phyloP scores from a whole-genome alignment of 1,140 invertebrate genomes.

The Lepeophtheirus salmonis region DNA sequence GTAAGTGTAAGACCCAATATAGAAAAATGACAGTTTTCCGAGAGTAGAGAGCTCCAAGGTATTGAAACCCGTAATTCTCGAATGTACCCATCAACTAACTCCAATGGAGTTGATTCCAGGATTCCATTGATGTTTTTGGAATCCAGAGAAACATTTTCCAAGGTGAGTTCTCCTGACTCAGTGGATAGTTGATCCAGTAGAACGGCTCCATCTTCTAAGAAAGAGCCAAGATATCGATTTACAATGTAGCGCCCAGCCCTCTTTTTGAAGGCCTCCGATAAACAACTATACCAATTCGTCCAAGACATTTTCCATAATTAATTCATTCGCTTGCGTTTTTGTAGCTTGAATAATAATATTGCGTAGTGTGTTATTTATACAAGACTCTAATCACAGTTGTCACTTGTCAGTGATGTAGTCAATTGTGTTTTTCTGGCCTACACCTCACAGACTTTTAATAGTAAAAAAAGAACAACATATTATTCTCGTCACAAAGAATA shows the following conservation, averaged over 20 bases:
- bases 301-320: conserved; percentile 17
- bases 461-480: too few species aligned
- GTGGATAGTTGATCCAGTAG: conserved; percentile 14
- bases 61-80: conserved; percentile 10
- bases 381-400: too few species aligned
- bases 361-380: too few species aligned
- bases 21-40: conserved; percentile 15
- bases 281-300: conserved; percentile 5
- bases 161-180: not conserved
- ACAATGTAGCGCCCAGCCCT: conserved; percentile 13
- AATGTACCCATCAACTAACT: conserved; percentile 18
- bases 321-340: too few species aligned
- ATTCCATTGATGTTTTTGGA: not conserved
- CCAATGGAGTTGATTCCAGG: conserved; percentile 2
- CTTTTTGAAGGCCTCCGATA: conserved; percentile 15
- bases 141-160: conserved; percentile 3
- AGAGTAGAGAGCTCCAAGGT: conserved; percentile 4
- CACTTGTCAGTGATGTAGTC: too few species aligned
- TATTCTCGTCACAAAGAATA: too few species aligned
- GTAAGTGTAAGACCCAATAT: conserved; percentile 14
- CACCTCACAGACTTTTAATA: too few species aligned
- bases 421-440: too few species aligned
- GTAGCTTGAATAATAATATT: too few species aligned
- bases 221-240: conserved; percentile 15
- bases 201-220: conserved; percentile 10